Conservation (phyloP, 2,888 invertebrate genomes). For the Toxonevra muliebris region DNA sequence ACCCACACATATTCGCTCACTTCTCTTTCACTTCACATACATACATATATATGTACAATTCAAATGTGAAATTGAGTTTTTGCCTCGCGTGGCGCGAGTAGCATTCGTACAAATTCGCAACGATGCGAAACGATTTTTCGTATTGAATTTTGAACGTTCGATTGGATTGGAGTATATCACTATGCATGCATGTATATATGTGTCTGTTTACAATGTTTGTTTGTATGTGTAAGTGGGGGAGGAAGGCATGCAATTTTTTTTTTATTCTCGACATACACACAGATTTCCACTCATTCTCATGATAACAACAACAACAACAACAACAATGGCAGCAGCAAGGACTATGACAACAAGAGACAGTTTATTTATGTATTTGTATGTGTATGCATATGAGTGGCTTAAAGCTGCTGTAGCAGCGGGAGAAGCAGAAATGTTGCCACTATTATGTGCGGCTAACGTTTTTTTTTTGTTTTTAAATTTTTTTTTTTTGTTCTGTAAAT, state of each 20-base stretch:
- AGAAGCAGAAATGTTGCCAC: too few species aligned
- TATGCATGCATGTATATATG: neutral
- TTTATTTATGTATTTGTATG: too few species aligned
- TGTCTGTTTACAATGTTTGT: neutral
- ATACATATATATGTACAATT: neutral
- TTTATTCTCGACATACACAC: too few species aligned
- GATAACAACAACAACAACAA: too few species aligned
- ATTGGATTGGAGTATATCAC: constrained; percentile 41
- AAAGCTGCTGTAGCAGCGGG: too few species aligned
- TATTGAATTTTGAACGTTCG: constrained; percentile 46
- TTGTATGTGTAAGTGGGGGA: neutral
- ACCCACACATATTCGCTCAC: constrained; percentile 10
- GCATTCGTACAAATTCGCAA: constrained; percentile 27
- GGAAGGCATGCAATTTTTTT: neutral
- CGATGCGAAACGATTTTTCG: constrained; percentile 43
- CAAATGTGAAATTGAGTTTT: neutral
- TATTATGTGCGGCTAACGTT: too few species aligned
- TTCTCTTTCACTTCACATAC: constrained; percentile 15
- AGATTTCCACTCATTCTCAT: too few species aligned
- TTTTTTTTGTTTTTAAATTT: too few species aligned
- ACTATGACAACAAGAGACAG: too few species aligned
- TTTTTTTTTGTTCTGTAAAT: too few species aligned
- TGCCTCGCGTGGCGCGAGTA: constrained; percentile 3
- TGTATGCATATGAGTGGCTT: too few species aligned
- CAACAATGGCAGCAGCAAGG: too few species aligned